These are phyloP conservation scores for Dicycla oo DNA, from an alignment of 2,888 invertebrate species.

Conservation along the genomic window DNA sequence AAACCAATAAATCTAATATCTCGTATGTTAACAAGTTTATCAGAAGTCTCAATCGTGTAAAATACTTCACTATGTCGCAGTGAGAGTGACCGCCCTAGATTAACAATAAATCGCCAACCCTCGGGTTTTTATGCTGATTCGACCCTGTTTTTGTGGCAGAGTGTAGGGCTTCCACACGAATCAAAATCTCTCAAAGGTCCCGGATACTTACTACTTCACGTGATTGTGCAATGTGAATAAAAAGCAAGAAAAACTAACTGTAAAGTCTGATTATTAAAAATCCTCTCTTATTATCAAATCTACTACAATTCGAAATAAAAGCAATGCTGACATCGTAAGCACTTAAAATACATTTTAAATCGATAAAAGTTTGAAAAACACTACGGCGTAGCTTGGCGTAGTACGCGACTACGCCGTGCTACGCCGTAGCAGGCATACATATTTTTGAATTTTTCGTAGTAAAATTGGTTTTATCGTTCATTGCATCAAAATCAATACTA, in stretches of 20 bases:
- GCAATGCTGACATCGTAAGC: background rate
- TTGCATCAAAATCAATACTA: background rate
- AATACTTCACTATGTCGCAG: conserved; percentile 44
- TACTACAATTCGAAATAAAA: background rate
- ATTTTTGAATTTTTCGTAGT: background rate
- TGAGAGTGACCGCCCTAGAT: conserved; percentile 57
- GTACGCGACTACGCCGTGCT: conserved; percentile 32
- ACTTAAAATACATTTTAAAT: background rate
- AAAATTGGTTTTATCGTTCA: background rate
- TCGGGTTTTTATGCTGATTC: conserved; percentile 53
- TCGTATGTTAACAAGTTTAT: conserved; percentile 47
- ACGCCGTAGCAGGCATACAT: conserved; percentile 13
- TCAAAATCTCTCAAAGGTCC: background rate
- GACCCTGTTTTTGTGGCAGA: conserved; percentile 42
- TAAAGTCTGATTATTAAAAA: background rate
- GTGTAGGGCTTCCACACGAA: conserved; percentile 38
- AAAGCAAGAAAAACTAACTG: too few species aligned
- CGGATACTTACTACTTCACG: background rate
- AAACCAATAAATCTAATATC: conserved; percentile 40
- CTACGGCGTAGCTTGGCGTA: conserved; percentile 23
- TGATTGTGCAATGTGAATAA: background rate
- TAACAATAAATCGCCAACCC: conserved; percentile 57
- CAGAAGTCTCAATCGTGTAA: conserved; percentile 35
- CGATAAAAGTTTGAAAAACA: background rate
- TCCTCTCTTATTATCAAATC: background rate